These are phyloP conservation scores for Tetragonula clypearis DNA, from an alignment of 1,140 invertebrate species.

Conservation along the genomic window DNA sequence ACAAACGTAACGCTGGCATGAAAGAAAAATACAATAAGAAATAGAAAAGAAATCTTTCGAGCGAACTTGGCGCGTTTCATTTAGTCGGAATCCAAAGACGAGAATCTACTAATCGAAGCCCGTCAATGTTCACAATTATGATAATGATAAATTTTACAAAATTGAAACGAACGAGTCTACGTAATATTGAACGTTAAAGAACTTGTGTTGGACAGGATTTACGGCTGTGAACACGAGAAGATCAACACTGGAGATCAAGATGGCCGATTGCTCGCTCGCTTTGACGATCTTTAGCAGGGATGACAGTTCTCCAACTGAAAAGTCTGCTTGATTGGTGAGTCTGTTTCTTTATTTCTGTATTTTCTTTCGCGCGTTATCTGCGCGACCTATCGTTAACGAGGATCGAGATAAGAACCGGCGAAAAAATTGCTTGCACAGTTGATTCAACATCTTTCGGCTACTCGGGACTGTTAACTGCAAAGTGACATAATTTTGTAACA, in stretches of 20 bases:
- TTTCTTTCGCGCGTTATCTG: constrained; percentile 11
- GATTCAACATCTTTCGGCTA: neutral
- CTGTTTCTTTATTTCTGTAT: neutral
- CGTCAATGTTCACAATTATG: too few relatives aligned
- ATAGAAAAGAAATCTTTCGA: too few relatives aligned
- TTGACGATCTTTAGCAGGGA: constrained; percentile 3
- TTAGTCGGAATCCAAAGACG: too few relatives aligned
- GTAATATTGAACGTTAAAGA: neutral
- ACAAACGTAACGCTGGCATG: too few relatives aligned
- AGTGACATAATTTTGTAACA: neutral
- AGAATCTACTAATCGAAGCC: too few relatives aligned
- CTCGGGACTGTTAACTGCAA: neutral
- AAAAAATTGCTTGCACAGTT: neutral
- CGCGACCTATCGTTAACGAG: constrained; percentile 11
- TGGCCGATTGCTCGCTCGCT: constrained; percentile 22
- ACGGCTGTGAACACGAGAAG: constrained; percentile 10
- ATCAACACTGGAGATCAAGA: constrained; percentile 7
- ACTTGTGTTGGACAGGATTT: neutral
- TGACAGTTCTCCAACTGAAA: constrained; percentile 2
- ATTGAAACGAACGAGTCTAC: too few relatives aligned
- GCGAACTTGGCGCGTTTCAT: too few relatives aligned
- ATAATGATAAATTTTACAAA: too few relatives aligned
- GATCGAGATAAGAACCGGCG: constrained; percentile 9
- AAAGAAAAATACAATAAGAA: too few relatives aligned
- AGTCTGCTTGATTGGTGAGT: neutral